These are phyloP conservation scores for Quadroppia sp. DNA, from an alignment of 2,888 invertebrate genomes.

Conservation along the genomic window DNA sequence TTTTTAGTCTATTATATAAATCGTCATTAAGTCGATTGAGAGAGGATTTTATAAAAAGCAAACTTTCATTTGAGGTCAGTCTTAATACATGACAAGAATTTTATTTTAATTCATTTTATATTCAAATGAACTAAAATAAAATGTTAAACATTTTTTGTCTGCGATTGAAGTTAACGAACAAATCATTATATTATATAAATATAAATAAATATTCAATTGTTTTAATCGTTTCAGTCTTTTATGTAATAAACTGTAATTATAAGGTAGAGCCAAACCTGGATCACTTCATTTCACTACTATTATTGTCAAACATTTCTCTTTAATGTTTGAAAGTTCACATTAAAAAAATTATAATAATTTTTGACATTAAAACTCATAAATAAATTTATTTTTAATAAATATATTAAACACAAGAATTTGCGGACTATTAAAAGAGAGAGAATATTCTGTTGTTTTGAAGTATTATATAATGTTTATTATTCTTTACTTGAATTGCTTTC, in stretches of 20 bases:
- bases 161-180: conserved; percentile 17
- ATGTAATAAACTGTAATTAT: background rate
- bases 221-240: background rate
- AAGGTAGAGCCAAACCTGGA: background rate
- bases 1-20: conserved; percentile 3
- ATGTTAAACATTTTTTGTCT: background rate
- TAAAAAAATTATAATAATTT: no score
- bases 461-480: no score
- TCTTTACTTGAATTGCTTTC: no score
- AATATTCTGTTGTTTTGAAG: no score
- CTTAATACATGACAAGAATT: conserved; percentile 18
- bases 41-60: conserved; percentile 22
- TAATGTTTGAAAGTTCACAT: no score
- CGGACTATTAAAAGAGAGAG: no score
- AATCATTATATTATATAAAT: conserved; percentile 28
- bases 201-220: conserved; percentile 16
- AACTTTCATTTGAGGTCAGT: background rate
- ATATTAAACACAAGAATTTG: no score
- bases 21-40: conserved; percentile 22
- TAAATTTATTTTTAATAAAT: no score
- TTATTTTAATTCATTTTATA: conserved; percentile 15
- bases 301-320: no score
- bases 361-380: no score
- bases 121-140: conserved; percentile 11
- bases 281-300: no score